Base-by-base conservation (phyloP, 1,140 invertebrate species). In the Cotesia typhae region DNA sequence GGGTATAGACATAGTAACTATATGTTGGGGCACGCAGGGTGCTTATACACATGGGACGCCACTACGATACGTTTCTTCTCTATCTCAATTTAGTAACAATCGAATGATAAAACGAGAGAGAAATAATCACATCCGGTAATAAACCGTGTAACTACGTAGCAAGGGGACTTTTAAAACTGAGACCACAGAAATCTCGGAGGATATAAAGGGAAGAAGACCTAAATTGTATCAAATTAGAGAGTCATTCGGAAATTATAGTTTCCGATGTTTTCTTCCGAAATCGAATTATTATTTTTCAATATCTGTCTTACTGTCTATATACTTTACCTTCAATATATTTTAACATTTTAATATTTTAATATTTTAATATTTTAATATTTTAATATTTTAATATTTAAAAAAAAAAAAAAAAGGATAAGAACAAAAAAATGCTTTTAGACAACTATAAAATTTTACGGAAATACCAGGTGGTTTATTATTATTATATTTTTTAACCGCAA, bases 381-480 rank as follows among this genome's bases (percentile, higher is more conserved):
- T 55, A 12, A 55, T 3, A 14, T 14, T 14, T 14, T 14, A 14
- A 0, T 17, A 17, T 17, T 17, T 17, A n/a, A 14, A 14, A 14
- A 55, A 57, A n/a, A 17, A 57, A 55, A 55, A 38, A 64, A n/a
- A 12, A 5, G 35, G 61, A 3, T 35, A 20, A 7, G 10, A 36
- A 67, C 36, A n/a, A 67, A 28, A 28, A 28, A 57, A 47, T 57
- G 7, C 10, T 68, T 20, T 9, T 63, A 63, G 51, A 51, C 52
- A 51, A 9, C 6, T 61, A 12, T 38, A 28, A 41, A 28, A 47
- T 35, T 71, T 57, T 86, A 87, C 83, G 83, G 84, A 87, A 87
- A 87, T 87, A 87, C 84, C 82, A 85, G 84, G 80, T 85, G 82
- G 84, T 86, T 86, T 85, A 86, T 86, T 86, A 82, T 85, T 47